These are phyloP conservation scores for Epinephelus awoara DNA, from an alignment of 2,797 vertebrate genomes.

Conservation along the genomic window DNA sequence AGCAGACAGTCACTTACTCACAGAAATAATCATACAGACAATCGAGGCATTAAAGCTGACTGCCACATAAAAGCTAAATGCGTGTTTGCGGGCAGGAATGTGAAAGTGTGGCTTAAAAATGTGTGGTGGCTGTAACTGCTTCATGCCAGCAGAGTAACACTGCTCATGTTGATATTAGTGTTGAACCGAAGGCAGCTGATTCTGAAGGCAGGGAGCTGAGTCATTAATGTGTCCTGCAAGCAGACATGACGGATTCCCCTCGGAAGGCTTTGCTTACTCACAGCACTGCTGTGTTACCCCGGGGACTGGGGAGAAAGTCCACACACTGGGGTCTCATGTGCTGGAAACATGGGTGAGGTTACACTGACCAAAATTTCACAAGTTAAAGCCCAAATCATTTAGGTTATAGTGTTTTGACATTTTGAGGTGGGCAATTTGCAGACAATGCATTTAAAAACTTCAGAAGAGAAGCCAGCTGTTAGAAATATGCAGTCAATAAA, in stretches of 20 bases:
- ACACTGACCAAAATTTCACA: not conserved
- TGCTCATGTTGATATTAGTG: conserved; percentile 45
- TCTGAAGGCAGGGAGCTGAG: conserved; percentile 58
- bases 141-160: conserved; percentile 19
- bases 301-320: conserved; percentile 12
- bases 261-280: conserved; percentile 49
- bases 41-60: conserved; percentile 14
- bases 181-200: conserved; percentile 45
- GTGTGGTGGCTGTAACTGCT: conserved; percentile 37
- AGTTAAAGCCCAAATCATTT: not conserved
- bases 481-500: not conserved
- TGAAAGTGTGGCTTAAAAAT: conserved; percentile 19
- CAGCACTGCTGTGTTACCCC: conserved; percentile 53
- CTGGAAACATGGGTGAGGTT: not conserved
- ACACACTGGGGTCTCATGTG: not conserved
- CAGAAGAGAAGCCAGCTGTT: not conserved
- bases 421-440: not conserved
- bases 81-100: not conserved
- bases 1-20: conserved; percentile 7
- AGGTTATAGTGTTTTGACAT: not conserved
- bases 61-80: conserved; percentile 11
- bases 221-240: conserved; percentile 58
- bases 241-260: conserved; percentile 45
- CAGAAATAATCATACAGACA: not conserved
- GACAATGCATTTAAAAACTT: not conserved